A percentile compares a stretch with the other conserved stretches of the same genome.
Evolutionary conservation across 1,140 invertebrate species (phyloP).

Genomic region (Subanguina moxae): DNA sequence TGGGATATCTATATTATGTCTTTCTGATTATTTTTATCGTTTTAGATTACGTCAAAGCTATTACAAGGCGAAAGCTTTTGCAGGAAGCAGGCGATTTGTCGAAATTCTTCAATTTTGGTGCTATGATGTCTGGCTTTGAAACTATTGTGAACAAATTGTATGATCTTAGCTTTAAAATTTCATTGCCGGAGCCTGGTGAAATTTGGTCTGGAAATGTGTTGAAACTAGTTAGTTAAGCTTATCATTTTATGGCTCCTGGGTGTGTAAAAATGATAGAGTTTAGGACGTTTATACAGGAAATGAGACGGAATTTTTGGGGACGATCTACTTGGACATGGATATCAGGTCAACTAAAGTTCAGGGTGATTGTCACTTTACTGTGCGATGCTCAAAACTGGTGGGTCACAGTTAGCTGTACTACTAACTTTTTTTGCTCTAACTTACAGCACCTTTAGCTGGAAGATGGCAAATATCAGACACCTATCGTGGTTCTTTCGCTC

Average conservation of each 20-base stretch:
- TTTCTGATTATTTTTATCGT: no score
- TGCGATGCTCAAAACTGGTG: constrained; percentile 78
- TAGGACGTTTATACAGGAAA: no score
- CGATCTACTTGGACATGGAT: constrained; percentile 97
- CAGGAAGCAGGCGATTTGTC: constrained; percentile 14
- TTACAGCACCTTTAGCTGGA: constrained; percentile 54
- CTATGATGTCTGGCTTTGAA: constrained; percentile 31
- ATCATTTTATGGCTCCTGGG: no score
- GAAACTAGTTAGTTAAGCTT: constrained; percentile 53
- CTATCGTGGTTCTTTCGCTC: constrained; percentile 89
- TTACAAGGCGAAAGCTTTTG: constrained; percentile 17
- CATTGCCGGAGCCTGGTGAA: constrained; percentile 35
- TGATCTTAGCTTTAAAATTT: constrained; percentile 46
- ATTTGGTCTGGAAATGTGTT: constrained; percentile 49
- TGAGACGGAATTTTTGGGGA: constrained; percentile 70
- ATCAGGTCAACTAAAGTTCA: constrained; percentile 80
- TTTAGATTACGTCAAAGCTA: constrained; percentile 22
- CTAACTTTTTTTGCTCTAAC: no score
- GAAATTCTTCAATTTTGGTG: constrained; percentile 24
- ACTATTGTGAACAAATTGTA: constrained; percentile 26
- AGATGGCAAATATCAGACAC: constrained; percentile 66
- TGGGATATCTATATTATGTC: no score
- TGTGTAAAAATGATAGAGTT: no score
- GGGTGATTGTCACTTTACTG: constrained; percentile 98
- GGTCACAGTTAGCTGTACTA: constrained; percentile 71